Base-by-base conservation (phyloP, 2,888 invertebrate genomes). In the Rhagonycha fulva region DNA sequence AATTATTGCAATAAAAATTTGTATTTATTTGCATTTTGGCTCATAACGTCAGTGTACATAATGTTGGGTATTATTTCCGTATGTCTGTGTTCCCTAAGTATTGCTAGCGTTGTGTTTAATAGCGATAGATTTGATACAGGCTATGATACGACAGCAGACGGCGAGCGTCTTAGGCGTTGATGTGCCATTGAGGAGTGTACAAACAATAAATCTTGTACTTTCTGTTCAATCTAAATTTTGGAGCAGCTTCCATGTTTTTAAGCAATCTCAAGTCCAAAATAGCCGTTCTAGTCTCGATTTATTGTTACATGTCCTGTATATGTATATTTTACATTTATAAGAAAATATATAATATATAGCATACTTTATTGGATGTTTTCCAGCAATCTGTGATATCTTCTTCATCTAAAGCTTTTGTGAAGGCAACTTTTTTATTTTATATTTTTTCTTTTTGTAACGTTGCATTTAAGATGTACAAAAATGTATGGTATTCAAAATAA, bases 21-120 rank as follows among this genome's bases (percentile, higher is more conserved):
- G 26, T 93, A 93, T 86, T 87, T 91, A 82, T 93, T 92, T 83
- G 91, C 93, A n/a, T 93, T 93, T 86, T 93, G 93, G 93, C 86
- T 92, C 47, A 91, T 92, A 62, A 93, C 92, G 0, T 89, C 90
- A 5, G 89, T 90, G n/a, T 93, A 93, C 83, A 91, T 93, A 80
- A 81, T 90, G 28, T 82, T 91, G 63, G 91, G 90, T 11, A 84
- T 90, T 12, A 85, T 90, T 78, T 89, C 89, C 1, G 85, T 89
- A 68, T 89, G 90, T 80, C 84, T 91, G 75, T 91, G 91, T 85
- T 90, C 90, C 62, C 88, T 91, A 76, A 89, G 90, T 76, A 87
- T 91, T 78, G 89, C 89, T 60, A 89, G 89, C 68, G 87, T 89
- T 72, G 86, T 86, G 12, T 78, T 78, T 63, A 76, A 71, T 71